Evolutionary conservation across 2,113 vertebrate species (phyloP).

Genomic region (Origma solitaria): DNA sequence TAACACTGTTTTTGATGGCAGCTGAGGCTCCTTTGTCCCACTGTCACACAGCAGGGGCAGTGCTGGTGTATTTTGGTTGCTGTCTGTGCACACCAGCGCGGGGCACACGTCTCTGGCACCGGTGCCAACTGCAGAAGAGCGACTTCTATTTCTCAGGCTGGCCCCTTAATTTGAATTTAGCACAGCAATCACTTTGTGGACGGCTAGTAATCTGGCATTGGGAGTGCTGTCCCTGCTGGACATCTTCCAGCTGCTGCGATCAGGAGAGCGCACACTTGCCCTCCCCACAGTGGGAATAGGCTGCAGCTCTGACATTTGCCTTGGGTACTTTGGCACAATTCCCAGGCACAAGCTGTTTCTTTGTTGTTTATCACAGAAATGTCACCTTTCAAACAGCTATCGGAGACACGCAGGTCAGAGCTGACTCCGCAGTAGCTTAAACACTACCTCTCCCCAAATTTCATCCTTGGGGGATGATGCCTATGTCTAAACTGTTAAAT

Average conservation of each 20-base stretch:
- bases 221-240: background rate
- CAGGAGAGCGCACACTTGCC: background rate
- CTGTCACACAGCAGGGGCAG: background rate
- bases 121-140: background rate
- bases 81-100: background rate
- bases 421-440: conserved; percentile 17
- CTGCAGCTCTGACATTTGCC: conserved; percentile 23
- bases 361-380: conserved; percentile 58
- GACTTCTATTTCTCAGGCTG: background rate
- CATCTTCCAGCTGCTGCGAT: conserved; percentile 16
- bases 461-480: background rate
- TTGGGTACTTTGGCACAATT: conserved; percentile 40
- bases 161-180: background rate
- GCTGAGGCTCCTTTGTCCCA: background rate
- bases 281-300: background rate
- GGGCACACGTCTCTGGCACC: background rate
- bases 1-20: background rate
- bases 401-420: background rate
- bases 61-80: background rate
- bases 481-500: conserved; percentile 6
- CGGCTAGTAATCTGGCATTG: background rate
- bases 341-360: conserved; percentile 54
- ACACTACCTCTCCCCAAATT: background rate
- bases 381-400: conserved; percentile 42
- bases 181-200: background rate